Conservation (phyloP, 2,797 vertebrate species). For the Anniella stebbinsi region DNA sequence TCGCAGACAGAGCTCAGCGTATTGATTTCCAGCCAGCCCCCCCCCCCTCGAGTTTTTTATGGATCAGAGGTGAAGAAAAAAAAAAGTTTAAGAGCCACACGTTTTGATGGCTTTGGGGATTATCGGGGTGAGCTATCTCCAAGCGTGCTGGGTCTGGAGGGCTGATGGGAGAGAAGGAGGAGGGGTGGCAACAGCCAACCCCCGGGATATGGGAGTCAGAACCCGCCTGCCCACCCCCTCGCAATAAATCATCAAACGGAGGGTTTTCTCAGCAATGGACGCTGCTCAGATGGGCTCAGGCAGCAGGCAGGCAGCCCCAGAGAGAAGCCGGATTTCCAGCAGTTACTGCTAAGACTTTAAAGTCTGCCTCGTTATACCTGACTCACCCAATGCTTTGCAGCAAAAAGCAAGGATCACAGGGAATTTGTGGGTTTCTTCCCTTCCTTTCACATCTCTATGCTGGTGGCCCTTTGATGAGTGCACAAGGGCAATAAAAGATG, state of each 20-base stretch:
- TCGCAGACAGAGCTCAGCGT: not conserved
- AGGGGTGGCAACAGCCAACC: not conserved
- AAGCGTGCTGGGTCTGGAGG: not conserved
- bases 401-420: not conserved
- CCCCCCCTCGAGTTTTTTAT: not conserved
- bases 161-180: not conserved
- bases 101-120: not conserved
- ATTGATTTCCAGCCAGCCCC: not conserved
- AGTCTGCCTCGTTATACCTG: not conserved
- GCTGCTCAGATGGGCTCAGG: not conserved
- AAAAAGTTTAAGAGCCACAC: not conserved
- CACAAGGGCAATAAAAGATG: not conserved
- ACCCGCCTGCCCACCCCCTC: too few species aligned
- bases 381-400: not conserved
- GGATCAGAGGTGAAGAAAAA: slow-evolving; percentile 7
- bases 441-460: not conserved
- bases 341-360: not conserved
- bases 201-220: too few species aligned
- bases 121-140: not conserved
- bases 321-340: not conserved
- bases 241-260: not conserved
- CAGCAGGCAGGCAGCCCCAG: not conserved
- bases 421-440: not conserved
- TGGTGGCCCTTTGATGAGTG: not conserved
- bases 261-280: not conserved